phyloP scores from a whole-genome alignment of 2,888 invertebrate genomes.

The Campaea margaritaria region DNA sequence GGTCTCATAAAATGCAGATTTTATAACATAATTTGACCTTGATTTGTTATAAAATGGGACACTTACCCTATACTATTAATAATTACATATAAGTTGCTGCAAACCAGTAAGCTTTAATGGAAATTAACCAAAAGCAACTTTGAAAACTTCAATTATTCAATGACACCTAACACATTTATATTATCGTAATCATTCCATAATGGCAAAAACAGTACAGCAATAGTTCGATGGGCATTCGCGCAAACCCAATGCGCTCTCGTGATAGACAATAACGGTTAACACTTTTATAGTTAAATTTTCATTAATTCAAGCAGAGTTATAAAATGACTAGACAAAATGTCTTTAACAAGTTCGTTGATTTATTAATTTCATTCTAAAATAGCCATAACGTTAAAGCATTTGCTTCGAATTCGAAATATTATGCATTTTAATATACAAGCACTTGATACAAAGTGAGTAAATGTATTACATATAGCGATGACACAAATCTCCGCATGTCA shows the following conservation, averaged over 20 bases:
- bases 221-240: slow-evolving; percentile 8
- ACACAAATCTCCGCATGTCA: slow-evolving; percentile 61
- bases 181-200: slow-evolving; percentile 16
- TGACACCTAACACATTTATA: slow-evolving; percentile 15
- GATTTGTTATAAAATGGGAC: slow-evolving; percentile 7
- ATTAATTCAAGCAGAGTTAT: slow-evolving; percentile 60
- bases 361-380: slow-evolving; percentile 58
- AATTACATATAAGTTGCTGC: slow-evolving; percentile 8
- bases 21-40: slow-evolving; percentile 8
- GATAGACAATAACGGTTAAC: slow-evolving; percentile 12
- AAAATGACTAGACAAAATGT: slow-evolving; percentile 77
- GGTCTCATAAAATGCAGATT: slow-evolving; percentile 11
- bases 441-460: slow-evolving; percentile 40
- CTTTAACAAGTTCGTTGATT: slow-evolving; percentile 78
- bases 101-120: slow-evolving; percentile 4
- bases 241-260: slow-evolving; percentile 10
- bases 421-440: slow-evolving; percentile 46
- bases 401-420: slow-evolving; percentile 52
- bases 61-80: slow-evolving; percentile 4
- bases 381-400: slow-evolving; percentile 57
- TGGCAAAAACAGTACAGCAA: slow-evolving; percentile 25
- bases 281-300: slow-evolving; percentile 9
- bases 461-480: slow-evolving; percentile 63
- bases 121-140: slow-evolving; percentile 6
- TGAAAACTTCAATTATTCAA: slow-evolving; percentile 7